These are phyloP conservation scores for Acholoe squamosa DNA, from an alignment of 2,888 invertebrate species.

Conservation along the genomic window DNA sequence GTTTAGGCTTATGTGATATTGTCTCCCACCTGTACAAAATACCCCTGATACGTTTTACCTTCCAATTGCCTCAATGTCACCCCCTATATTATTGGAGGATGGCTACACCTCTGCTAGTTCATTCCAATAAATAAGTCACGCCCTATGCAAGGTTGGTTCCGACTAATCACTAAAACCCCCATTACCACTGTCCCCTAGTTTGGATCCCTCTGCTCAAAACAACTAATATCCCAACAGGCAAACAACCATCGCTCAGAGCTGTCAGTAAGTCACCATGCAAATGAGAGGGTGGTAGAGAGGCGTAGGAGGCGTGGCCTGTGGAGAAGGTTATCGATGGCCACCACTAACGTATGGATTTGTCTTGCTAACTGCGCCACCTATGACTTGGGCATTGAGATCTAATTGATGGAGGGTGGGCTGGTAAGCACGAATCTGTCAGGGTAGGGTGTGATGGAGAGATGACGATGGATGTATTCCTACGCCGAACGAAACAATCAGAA, in stretches of 20 bases:
- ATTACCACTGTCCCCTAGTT: too few species aligned
- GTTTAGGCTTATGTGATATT: too few species aligned
- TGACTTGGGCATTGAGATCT: neutral
- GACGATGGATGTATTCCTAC: neutral
- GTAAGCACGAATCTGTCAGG: slow-evolving; percentile 47
- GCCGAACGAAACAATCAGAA: slow-evolving; percentile 12
- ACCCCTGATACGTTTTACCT: too few species aligned
- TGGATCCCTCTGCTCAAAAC: neutral
- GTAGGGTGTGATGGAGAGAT: slow-evolving; percentile 13
- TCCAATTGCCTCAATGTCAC: too few species aligned
- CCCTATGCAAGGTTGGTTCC: too few species aligned
- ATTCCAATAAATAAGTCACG: too few species aligned
- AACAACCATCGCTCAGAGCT: neutral
- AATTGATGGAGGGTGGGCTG: slow-evolving; percentile 45
- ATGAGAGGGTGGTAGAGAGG: neutral
- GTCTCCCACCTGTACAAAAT: too few species aligned
- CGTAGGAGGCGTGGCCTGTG: neutral
- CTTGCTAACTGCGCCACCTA: neutral
- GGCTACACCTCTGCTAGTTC: too few species aligned
- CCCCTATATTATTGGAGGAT: too few species aligned
- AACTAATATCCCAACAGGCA: neutral
- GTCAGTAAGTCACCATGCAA: slow-evolving; percentile 7
- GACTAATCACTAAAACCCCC: too few species aligned
- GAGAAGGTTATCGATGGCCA: neutral
- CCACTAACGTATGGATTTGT: slow-evolving; percentile 41